Base-by-base conservation (phyloP, 2,888 invertebrate species). In the Meiosimyza decipiens region DNA sequence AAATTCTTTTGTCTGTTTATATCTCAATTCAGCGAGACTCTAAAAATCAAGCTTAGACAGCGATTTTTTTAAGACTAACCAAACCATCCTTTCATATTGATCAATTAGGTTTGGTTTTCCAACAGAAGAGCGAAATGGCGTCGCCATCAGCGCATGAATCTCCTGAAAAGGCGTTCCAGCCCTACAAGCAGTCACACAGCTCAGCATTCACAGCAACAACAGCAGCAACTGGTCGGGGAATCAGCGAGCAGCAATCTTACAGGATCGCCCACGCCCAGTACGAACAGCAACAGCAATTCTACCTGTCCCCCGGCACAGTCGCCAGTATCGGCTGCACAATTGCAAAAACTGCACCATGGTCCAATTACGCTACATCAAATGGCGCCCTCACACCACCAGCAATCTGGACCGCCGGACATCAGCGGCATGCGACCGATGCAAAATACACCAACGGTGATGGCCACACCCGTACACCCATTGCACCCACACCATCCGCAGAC, bases 71-170 rank as follows among this genome's bases (percentile, higher is more conserved):
- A 80, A 65, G 82, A 84, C 84, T 83, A 85, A 87, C 85, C 87
- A 87, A 87, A 87, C 84, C 77, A 82, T 85, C 85, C 78, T 79
- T 79, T 79, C 85, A 83, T 84, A 88, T 87, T 87, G 91, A 90
- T 90, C 90, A 76, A 77, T 65, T 93, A 97, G 96, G 96, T 97
- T 91, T 97, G 97, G 97, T 97, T 97, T 94, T 97, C 96, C 91
- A 97, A 97, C 93, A 95, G 97, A 92, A 94, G 97, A 90, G 97
- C 97, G 88, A 97, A 97, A 90, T 97, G 96, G 96, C 93, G 97
- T 88, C 94, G 97, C 85, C 96, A 97, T 89, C 96, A 97, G 89
- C 94, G 96, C 88, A 96, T 96, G 95, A 95, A 95, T 89, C 92
- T 95, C 85, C 91, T 96, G 88, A 95, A 95, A 89, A 92, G 94